Conservation (phyloP, 2,888 invertebrate genomes). For the Syritta pipiens region DNA sequence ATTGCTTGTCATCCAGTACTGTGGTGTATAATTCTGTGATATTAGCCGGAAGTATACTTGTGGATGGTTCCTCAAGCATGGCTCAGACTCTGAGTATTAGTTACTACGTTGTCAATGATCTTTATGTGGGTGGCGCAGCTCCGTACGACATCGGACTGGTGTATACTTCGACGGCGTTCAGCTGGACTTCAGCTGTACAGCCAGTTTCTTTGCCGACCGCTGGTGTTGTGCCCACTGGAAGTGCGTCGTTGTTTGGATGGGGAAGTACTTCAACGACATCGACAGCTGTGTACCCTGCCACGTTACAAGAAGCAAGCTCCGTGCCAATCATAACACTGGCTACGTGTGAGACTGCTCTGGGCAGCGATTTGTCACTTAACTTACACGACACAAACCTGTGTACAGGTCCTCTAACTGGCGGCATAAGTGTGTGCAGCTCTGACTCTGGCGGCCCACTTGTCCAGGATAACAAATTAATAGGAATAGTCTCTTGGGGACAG, state of each 20-base stretch:
- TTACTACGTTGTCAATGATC: constrained; percentile 73
- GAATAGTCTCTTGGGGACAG: constrained; percentile 80
- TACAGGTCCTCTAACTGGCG: constrained; percentile 76
- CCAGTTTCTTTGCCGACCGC: constrained; percentile 72
- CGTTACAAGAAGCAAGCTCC: constrained; percentile 74
- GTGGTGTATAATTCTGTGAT: constrained; percentile 73
- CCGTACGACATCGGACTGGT: constrained; percentile 77
- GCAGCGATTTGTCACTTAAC: constrained; percentile 48
- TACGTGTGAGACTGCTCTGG: constrained; percentile 73
- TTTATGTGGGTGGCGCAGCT: constrained; percentile 75
- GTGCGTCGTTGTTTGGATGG: constrained; percentile 76
- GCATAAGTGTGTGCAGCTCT: constrained; percentile 74
- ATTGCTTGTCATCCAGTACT: constrained; percentile 73
- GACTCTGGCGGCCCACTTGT: constrained; percentile 78
- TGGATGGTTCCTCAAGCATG: constrained; percentile 72
- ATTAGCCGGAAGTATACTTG: constrained; percentile 75
- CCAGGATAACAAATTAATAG: constrained; percentile 74
- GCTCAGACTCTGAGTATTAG: constrained; percentile 73
- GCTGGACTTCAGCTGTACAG: constrained; percentile 73
- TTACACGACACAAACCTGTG: constrained; percentile 68
- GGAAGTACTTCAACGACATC: constrained; percentile 75
- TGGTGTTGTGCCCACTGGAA: constrained; percentile 72
- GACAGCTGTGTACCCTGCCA: constrained; percentile 71
- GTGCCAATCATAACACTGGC: constrained; percentile 73
- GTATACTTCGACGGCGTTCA: constrained; percentile 74